Conservation (phyloP, 2,113 vertebrate genomes). For the Hippocampus comes region DNA sequence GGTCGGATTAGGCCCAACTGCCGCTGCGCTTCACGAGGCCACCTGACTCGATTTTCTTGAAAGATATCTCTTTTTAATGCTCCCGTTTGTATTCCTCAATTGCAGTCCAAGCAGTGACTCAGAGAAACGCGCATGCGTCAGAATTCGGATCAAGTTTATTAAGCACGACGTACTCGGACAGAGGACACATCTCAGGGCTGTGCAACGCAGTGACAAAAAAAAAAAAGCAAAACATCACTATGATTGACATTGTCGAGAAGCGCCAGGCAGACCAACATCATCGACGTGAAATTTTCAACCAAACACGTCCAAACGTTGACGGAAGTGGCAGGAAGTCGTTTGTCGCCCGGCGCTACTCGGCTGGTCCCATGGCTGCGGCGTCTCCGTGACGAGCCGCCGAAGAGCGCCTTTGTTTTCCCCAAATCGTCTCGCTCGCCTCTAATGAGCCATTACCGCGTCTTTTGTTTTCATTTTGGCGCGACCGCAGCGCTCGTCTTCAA, state of each 20-base stretch:
- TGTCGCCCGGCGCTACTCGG: conserved; percentile 33
- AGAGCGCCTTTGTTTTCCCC: conserved; percentile 73
- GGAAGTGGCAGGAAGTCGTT: conserved; percentile 1
- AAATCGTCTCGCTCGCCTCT: conserved; percentile 72
- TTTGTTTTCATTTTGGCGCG: conserved; percentile 23
- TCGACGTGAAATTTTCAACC: neutral
- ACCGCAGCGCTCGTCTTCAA: neutral
- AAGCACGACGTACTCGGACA: too few species aligned
- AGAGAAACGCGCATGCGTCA: too few species aligned
- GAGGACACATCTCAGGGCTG: too few species aligned
- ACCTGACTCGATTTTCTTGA: too few species aligned
- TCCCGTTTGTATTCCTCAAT: too few species aligned
- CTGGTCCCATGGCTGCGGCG: conserved; percentile 52
- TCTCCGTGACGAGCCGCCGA: conserved; percentile 69
- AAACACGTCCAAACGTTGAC: neutral
- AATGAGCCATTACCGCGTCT: conserved; percentile 71
- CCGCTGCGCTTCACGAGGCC: neutral
- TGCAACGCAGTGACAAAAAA: too few species aligned
- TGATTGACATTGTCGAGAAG: too few species aligned
- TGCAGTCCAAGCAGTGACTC: too few species aligned
- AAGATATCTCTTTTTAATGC: too few species aligned
- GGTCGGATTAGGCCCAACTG: conserved; percentile 62
- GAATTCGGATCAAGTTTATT: too few species aligned
- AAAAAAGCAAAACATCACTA: too few species aligned
- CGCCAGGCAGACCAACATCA: too few species aligned